phyloP scores from a whole-genome alignment of 2,113 vertebrate species.

The Semnornis frantzii region DNA sequence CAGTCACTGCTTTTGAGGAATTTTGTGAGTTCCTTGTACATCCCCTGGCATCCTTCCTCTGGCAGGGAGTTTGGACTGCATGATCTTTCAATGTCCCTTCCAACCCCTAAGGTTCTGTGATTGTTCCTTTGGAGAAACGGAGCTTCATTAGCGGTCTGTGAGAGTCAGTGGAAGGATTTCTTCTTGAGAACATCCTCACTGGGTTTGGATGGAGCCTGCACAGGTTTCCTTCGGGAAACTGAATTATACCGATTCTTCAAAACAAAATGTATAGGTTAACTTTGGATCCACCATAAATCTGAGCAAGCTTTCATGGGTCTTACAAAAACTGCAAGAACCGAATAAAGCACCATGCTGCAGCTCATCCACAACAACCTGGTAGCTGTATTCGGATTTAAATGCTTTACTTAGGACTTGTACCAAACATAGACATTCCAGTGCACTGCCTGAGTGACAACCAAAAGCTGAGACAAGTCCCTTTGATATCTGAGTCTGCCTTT shows the following conservation, averaged over 20 bases:
- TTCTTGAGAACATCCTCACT: not conserved
- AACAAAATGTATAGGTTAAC: not conserved
- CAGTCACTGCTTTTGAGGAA: not conserved
- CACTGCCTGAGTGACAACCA: not conserved
- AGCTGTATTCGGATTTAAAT: not conserved
- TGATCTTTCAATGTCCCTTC: no score
- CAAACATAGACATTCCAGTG: not conserved
- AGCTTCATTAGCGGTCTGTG: not conserved
- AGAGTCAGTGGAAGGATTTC: not conserved
- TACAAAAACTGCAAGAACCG: not conserved
- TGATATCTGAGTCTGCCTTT: conserved; percentile 2
- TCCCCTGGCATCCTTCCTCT: not conserved
- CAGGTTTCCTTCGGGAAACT: not conserved
- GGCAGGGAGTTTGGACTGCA: no score
- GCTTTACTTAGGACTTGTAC: not conserved
- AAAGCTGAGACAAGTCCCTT: not conserved
- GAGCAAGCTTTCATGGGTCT: not conserved
- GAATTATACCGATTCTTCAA: not conserved
- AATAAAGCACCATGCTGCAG: not conserved
- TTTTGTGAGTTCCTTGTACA: not conserved
- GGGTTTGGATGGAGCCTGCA: not conserved
- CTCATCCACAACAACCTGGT: not conserved
- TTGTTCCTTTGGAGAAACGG: not conserved
- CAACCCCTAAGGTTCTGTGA: no score
- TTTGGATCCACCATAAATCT: not conserved